Base-by-base conservation (phyloP, 1,140 invertebrate species). In the Drosophila littoralis region DNA sequence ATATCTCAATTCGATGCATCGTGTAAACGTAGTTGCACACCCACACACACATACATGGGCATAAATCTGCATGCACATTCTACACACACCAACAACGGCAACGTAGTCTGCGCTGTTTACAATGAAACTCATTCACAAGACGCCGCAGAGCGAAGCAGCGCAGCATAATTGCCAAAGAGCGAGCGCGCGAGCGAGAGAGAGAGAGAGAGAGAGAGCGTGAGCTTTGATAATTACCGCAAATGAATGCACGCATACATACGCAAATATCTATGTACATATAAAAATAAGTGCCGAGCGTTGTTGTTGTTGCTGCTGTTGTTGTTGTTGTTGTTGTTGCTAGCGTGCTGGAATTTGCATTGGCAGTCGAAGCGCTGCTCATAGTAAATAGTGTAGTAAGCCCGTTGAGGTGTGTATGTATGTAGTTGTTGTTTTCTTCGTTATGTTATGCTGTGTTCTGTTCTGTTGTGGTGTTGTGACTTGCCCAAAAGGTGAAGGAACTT, bases 401-500 rank as follows among this genome's bases (percentile, higher is more conserved):
- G 45, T 43, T 65, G 59, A 12, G 22, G 40, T 32, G 42, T 71
- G 42, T 33, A 12, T 13, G 40, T 32, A 48, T 71, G 42, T 33
- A 48, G 51, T 63, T 51, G 22, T 32, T 51, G 57, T 54, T 51
- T 17, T 67, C 48, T 35, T 51, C 54, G 51, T 15, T 45, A 17
- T 68, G 46, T 60, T 67, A 35, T 71, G 50, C 22, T 66, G 43
- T 57, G 35, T 43, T 58, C n/a, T 67, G 32, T 45, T 46, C n/a
- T 35, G 36, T 45, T 42, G 4, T 66, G 69, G 46, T 72, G 66
- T 60, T 58, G 68, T 22, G 48, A 50, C 50, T 69, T 69, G 57
- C 10, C 35, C 10, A 40, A 82, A 71, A 80, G 83, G 83, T 88
- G 77, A 88, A 88, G 84, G 83, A 88, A 88, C 83, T 89, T 52